These are phyloP conservation scores for Torymus tubicola DNA, from an alignment of 2,888 invertebrate genomes.

Conservation along the genomic window DNA sequence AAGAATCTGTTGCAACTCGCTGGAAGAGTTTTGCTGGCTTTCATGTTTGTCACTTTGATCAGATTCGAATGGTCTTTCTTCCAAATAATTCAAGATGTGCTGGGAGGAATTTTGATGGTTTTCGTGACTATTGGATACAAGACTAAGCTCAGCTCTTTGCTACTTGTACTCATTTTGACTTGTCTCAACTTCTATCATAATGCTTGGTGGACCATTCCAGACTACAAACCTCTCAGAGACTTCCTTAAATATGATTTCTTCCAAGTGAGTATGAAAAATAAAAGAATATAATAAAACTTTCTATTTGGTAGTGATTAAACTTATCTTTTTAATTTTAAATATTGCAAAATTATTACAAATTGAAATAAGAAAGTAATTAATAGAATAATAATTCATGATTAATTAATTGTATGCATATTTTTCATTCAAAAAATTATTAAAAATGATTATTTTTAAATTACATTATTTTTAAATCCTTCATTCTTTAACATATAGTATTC, in stretches of 20 bases:
- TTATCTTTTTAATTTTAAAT: no score
- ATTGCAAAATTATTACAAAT: no score
- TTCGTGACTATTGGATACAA: slow-evolving; percentile 98
- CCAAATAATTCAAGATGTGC: slow-evolving; percentile 93
- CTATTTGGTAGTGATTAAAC: no score
- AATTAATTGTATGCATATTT: neutral
- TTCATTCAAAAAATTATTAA: no score
- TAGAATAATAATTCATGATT: slow-evolving; percentile 9
- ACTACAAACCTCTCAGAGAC: slow-evolving; percentile 96
- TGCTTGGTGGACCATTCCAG: slow-evolving; percentile 98
- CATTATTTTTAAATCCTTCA: no score
- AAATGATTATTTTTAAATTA: no score
- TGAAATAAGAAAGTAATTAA: neutral
- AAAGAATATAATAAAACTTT: neutral
- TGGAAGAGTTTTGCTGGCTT: slow-evolving; percentile 95
- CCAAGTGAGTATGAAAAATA: slow-evolving; percentile 84
- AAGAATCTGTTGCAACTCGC: slow-evolving; percentile 97
- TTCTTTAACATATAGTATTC: no score
- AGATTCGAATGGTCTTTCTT: slow-evolving; percentile 94
- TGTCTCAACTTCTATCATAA: slow-evolving; percentile 97
- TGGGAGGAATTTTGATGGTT: slow-evolving; percentile 96
- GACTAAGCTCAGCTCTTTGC: slow-evolving; percentile 97
- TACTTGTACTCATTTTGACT: slow-evolving; percentile 92
- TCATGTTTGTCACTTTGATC: slow-evolving; percentile 98
- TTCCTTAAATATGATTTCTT: slow-evolving; percentile 99